Conservation (phyloP, 2,797 vertebrate genomes). For the Catamblyrhynchus diadema region DNA sequence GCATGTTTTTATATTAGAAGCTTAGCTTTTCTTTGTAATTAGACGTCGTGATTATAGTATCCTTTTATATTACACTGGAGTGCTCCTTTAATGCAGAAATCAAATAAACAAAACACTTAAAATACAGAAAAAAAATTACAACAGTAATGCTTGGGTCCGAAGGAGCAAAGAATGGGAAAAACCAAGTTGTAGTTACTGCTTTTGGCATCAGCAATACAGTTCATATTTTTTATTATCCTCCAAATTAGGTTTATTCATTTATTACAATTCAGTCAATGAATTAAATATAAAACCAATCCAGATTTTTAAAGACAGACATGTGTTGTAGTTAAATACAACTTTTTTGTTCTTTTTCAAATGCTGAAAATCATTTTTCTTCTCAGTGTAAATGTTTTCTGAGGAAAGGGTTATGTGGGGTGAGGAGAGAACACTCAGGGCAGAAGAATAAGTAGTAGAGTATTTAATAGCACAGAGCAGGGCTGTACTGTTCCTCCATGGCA, state of each 20-base stretch:
- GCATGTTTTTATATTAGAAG: slow-evolving; percentile 5
- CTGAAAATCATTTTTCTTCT: neutral
- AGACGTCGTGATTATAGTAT: neutral
- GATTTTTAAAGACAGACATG: neutral
- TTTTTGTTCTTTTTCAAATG: neutral
- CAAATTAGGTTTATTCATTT: slow-evolving; percentile 24
- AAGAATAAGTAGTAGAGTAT: neutral
- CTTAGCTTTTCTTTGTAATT: slow-evolving; percentile 44
- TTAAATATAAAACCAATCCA: slow-evolving; percentile 28
- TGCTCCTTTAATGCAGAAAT: slow-evolving; percentile 35
- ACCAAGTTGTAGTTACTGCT: neutral
- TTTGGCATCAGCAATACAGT: neutral
- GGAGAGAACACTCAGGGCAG: neutral
- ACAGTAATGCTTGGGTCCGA: neutral
- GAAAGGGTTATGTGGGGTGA: neutral
- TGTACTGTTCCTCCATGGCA: neutral
- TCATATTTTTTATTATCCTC: neutral
- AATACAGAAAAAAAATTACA: neutral
- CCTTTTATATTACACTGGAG: slow-evolving; percentile 40
- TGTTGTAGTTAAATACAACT: neutral
- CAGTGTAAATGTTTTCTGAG: neutral
- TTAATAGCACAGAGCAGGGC: neutral
- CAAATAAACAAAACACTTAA: slow-evolving; percentile 23
- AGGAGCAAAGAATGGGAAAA: neutral
- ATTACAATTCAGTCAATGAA: slow-evolving; percentile 3